phyloP scores from a whole-genome alignment of 2,888 invertebrate species.

The Cosmopolites sordidus region DNA sequence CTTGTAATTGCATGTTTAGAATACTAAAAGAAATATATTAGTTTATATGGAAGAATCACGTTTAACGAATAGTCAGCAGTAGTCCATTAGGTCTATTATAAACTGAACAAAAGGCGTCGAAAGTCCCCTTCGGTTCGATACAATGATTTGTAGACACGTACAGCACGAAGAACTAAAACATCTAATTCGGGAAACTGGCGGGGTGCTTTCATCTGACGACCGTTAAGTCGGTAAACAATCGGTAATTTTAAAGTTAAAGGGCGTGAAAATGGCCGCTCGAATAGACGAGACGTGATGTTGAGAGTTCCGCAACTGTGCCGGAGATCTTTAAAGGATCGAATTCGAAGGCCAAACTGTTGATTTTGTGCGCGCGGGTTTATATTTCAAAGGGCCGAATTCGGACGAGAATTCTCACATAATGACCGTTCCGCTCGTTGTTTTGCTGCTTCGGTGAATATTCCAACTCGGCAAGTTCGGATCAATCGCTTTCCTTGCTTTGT shows the following conservation, averaged over 20 bases:
- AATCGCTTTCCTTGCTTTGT: too few species aligned
- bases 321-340: conserved; percentile 1
- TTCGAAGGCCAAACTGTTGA: conserved; percentile 5
- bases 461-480: too few species aligned
- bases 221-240: conserved; percentile 9
- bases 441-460: too few species aligned
- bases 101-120: conserved; percentile 17
- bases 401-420: not conserved
- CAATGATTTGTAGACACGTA: conserved; percentile 19
- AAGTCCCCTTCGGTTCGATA: conserved; percentile 19
- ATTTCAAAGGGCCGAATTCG: not conserved
- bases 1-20: too few species aligned
- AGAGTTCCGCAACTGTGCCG: conserved; percentile 4
- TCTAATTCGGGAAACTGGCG: conserved; percentile 2
- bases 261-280: conserved; percentile 13
- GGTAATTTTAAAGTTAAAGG: conserved; percentile 14
- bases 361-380: not conserved
- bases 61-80: too few species aligned
- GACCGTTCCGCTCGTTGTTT: not conserved
- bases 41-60: too few species aligned
- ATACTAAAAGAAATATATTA: too few species aligned
- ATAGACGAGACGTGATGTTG: conserved; percentile 4
- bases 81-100: too few species aligned
- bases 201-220: conserved; percentile 6
- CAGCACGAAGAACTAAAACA: conserved; percentile 6